Evolutionary conservation across 2,113 vertebrate species (phyloP).

Genomic region (Acrocephalus kingi): DNA sequence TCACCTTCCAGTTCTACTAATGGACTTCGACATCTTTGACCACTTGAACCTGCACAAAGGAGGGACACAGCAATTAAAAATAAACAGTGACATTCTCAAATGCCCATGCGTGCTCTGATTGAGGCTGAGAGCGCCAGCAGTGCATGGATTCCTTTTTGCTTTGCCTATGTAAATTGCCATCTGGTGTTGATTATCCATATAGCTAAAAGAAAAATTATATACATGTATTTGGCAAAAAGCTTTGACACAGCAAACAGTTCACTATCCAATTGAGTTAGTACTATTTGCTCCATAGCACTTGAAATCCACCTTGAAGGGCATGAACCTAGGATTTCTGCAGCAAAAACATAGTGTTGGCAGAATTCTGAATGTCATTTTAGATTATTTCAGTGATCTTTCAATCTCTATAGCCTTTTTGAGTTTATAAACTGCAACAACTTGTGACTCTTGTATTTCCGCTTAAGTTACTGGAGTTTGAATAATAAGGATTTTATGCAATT

Average conservation of each 20-base stretch:
- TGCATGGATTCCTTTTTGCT: conserved; percentile 61
- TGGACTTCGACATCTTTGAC: conserved; percentile 73
- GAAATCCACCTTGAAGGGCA: conserved; percentile 56
- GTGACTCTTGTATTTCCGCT: neutral
- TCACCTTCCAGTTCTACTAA: conserved; percentile 70
- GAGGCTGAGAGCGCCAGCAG: conserved; percentile 62
- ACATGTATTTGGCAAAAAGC: conserved; percentile 53
- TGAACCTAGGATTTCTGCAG: conserved; percentile 43
- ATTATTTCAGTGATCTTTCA: conserved; percentile 21
- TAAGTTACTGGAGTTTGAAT: neutral
- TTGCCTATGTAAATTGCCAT: conserved; percentile 70
- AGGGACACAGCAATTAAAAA: conserved; percentile 74
- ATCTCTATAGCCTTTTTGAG: neutral
- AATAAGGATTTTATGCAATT: neutral
- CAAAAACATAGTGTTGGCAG: conserved; percentile 30
- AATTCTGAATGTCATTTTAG: conserved; percentile 4
- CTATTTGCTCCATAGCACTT: neutral
- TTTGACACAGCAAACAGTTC: conserved; percentile 63
- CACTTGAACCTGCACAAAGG: conserved; percentile 72
- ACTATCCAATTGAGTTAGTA: conserved; percentile 26
- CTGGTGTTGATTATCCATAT: conserved; percentile 75
- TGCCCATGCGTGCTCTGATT: conserved; percentile 57
- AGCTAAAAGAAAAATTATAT: conserved; percentile 50
- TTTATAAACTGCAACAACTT: neutral
- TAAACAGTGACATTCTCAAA: conserved; percentile 75